Conservation (phyloP, 1,140 invertebrate species). For the Pollicipes pollicipes region DNA sequence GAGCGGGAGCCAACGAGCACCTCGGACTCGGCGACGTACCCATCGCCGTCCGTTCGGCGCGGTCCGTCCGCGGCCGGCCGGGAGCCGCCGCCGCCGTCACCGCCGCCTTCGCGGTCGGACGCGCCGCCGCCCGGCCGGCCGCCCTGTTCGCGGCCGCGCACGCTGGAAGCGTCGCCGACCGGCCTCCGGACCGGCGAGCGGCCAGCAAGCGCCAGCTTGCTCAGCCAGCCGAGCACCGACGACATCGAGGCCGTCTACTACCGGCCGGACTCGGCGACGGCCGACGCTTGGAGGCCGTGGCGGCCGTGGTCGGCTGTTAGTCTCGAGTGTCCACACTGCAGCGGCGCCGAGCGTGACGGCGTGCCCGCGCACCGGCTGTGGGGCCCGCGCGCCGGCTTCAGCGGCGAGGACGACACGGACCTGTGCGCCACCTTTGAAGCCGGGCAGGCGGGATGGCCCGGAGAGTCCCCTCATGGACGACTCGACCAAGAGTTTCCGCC, state of each 20-base stretch:
- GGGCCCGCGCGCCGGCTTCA: too few species aligned
- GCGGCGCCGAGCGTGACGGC: background rate
- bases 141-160: too few species aligned
- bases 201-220: background rate
- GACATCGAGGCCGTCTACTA: background rate
- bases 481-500: too few species aligned
- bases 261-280: background rate
- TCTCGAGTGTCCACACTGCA: background rate
- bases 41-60: background rate
- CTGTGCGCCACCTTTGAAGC: too few species aligned
- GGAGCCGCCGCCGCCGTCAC: background rate
- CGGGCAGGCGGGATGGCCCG: too few species aligned
- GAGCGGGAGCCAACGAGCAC: too few species aligned
- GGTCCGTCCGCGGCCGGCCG: too few species aligned
- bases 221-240: background rate
- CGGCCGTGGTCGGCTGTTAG: background rate
- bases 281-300: background rate
- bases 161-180: too few species aligned
- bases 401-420: too few species aligned
- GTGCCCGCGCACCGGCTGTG: too few species aligned
- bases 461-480: too few species aligned
- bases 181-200: background rate
- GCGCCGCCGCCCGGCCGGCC: too few species aligned
- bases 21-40: background rate
- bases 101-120: background rate